Evolutionary conservation across 2,888 invertebrate genomes (phyloP).

Genomic region (Digitonthophagus gazella): DNA sequence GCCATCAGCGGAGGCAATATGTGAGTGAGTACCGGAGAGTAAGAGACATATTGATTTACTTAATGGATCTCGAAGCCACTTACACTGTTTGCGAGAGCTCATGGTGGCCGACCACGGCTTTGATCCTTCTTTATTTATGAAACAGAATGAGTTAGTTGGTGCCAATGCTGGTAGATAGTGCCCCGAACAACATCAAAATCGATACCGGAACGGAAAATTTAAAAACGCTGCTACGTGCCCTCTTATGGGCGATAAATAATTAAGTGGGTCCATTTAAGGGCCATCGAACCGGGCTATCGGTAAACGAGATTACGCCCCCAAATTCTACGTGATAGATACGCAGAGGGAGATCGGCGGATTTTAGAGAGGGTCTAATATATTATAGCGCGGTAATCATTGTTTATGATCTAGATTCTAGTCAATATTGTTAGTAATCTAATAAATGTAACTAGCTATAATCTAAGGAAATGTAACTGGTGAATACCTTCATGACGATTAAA

Average conservation of each 20-base stretch:
- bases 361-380: not conserved
- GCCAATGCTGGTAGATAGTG: constrained; percentile 36
- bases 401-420: not conserved
- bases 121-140: constrained; percentile 43
- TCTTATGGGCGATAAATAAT: constrained; percentile 32
- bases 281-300: too few relatives aligned
- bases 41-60: constrained; percentile 38
- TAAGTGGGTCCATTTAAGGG: constrained; percentile 34
- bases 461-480: too few relatives aligned
- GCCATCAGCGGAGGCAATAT: constrained; percentile 10
- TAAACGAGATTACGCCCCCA: not conserved
- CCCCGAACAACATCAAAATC: constrained; percentile 29
- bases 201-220: constrained; percentile 36
- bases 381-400: not conserved
- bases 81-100: constrained; percentile 37
- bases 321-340: not conserved
- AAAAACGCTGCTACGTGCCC: constrained; percentile 35
- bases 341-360: not conserved
- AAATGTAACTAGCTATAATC: too few relatives aligned
- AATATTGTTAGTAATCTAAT: not conserved
- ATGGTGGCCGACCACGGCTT: constrained; percentile 34
- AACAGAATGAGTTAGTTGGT: constrained; percentile 37
- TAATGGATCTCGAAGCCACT: constrained; percentile 42
- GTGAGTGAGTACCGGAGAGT: constrained; percentile 21
- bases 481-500: not conserved